These are phyloP conservation scores for Propithecus coquereli DNA, from an alignment of 2,113 vertebrate genomes.

Conservation along the genomic window DNA sequence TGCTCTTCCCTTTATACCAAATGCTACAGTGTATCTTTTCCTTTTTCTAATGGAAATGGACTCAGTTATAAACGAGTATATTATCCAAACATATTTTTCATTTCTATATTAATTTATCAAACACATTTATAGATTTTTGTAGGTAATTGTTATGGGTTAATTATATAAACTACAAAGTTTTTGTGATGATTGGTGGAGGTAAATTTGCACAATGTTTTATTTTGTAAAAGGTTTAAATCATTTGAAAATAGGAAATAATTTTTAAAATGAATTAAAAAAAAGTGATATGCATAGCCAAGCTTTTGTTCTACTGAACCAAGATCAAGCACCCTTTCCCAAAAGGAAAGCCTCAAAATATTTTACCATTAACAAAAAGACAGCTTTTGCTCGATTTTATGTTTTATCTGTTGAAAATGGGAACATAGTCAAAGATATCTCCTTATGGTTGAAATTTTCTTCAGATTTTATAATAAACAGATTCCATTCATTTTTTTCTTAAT, in stretches of 20 bases:
- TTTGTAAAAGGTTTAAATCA: background rate
- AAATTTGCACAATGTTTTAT: background rate
- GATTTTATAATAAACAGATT: background rate
- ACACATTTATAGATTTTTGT: background rate
- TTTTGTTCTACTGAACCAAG: background rate
- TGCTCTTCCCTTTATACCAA: slow-evolving; percentile 26
- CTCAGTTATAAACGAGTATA: slow-evolving; percentile 7
- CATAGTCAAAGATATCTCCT: background rate
- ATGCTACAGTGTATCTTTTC: slow-evolving; percentile 29
- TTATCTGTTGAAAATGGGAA: background rate
- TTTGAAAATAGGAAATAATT: slow-evolving; percentile 31
- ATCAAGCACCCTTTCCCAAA: background rate
- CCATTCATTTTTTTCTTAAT: background rate
- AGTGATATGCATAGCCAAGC: background rate
- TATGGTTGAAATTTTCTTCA: background rate
- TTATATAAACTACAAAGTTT: background rate
- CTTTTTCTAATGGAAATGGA: background rate
- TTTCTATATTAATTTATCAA: slow-evolving; percentile 24
- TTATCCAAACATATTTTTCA: background rate
- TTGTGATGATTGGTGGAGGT: background rate
- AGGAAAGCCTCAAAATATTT: background rate
- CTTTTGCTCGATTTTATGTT: slow-evolving; percentile 23
- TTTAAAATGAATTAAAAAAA: background rate
- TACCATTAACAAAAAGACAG: background rate
- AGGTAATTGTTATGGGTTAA: background rate